Evolutionary conservation across 2,113 vertebrate genomes (phyloP).

Genomic region (Pterocles gutturalis): DNA sequence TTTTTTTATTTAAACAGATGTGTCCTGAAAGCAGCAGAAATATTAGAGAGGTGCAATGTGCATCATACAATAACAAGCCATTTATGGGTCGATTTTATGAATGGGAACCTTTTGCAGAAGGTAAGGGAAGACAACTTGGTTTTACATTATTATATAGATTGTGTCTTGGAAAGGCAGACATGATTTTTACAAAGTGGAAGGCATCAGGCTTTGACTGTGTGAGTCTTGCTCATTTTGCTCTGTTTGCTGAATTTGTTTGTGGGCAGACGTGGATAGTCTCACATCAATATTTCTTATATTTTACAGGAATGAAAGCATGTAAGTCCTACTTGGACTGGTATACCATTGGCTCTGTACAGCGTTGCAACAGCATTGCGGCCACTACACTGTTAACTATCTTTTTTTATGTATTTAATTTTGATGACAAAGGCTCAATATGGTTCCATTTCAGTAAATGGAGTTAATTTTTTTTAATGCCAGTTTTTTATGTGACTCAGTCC

Average conservation of each 20-base stretch:
- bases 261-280: neutral
- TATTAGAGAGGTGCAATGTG: conserved; percentile 91
- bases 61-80: conserved; percentile 92
- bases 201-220: neutral
- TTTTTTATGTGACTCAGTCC: neutral
- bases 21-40: conserved; percentile 88
- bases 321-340: neutral
- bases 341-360: neutral
- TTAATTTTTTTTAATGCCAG: neutral
- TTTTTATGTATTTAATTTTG: neutral
- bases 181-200: neutral
- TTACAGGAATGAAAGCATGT: neutral
- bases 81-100: conserved; percentile 97
- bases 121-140: conserved; percentile 73
- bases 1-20: conserved; percentile 73
- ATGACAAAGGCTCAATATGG: neutral
- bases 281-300: neutral
- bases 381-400: neutral
- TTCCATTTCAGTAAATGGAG: neutral
- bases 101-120: conserved; percentile 96
- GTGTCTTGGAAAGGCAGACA: neutral
- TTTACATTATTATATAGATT: neutral
- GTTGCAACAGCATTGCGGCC: neutral
- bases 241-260: neutral
- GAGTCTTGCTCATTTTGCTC: neutral